Base-by-base conservation (phyloP, 2,797 vertebrate species). In the Gephyroberyx darwinii region DNA sequence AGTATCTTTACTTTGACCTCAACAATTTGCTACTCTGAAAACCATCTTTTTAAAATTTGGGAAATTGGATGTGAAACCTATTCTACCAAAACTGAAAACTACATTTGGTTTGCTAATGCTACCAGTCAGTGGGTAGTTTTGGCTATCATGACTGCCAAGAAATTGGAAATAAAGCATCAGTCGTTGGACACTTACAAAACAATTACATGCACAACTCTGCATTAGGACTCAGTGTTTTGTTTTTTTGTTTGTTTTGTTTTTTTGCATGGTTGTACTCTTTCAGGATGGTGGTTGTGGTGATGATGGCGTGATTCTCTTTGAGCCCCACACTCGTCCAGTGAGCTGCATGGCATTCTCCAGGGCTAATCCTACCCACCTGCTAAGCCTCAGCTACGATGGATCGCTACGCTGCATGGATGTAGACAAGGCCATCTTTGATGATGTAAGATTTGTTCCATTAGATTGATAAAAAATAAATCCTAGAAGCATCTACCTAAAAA, bases 351-450 rank as follows among this genome's bases (percentile, higher is more conserved):
- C 93, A 3, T 98, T 98, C 70, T 96, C 95, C 20, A 92, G 83
- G 0, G 71, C 74, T 47, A 86, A 93, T 13, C 90, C 95, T 0
- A 82, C 90, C 6, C 95, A 96, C 17, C 66, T 98, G 66, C 82
- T 98, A 73, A 96, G 95, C 19, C 85, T 95, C 26, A 95, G 96
- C 90, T 90, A 87, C 0, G 95, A 96, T 1, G 95, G 95, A 4
- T 91, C 87, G 0, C 47, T 97, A 22, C 94, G 96, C 47, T 95
- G 95, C 39, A 96, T 94, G 0, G 96, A 98, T 8, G 81, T 97
- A 10, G 92, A 94, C 41, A 94, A 81, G 43, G 91, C 92, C 0
- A 33, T 94, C 53, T 98, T 98, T 65, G 94, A 96, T 19, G 95
- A 97, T 83, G 97, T 98, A 77, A 92, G 82, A 66, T 3, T n/a